Conservation (phyloP, 2,888 invertebrate species). For the Aproaerema taeniolella region DNA sequence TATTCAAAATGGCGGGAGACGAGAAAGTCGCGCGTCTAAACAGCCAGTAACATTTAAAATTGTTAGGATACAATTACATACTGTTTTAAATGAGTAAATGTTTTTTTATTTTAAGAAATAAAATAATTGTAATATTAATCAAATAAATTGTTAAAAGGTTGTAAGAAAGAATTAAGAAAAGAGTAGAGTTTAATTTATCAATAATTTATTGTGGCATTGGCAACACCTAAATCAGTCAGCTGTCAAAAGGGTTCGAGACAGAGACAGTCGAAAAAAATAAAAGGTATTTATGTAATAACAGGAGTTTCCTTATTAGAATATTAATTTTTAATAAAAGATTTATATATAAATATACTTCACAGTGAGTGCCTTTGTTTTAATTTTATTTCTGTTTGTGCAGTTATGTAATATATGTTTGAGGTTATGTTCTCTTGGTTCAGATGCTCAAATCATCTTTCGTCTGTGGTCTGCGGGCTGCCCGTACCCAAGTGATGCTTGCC, state of each 20-base stretch:
- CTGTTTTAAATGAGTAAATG: too few species aligned
- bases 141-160: too few species aligned
- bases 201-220: conserved; percentile 1
- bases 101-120: too few species aligned
- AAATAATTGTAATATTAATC: too few species aligned
- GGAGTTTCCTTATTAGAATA: too few species aligned
- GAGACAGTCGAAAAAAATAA: conserved; percentile 27
- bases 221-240: conserved; percentile 17
- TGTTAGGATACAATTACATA: too few species aligned
- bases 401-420: conserved; percentile 55
- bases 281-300: too few species aligned
- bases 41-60: too few species aligned
- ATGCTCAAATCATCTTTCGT: conserved; percentile 77
- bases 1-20: conserved; percentile 11
- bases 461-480: conserved; percentile 65
- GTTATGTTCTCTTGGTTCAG: conserved; percentile 61
- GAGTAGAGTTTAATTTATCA: too few species aligned
- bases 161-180: too few species aligned
- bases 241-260: conserved; percentile 37
- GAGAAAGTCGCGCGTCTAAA: too few species aligned
- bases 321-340: neutral
- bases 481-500: conserved; percentile 70
- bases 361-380: conserved; percentile 8
- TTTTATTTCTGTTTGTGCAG: conserved; percentile 23
- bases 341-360: too few species aligned